Percentiles rank a stretch among this genome's conserved stretches.
phyloP scores from a whole-genome alignment of 2,888 invertebrate genomes.

The Caenorhabditis zanzibari region DNA sequence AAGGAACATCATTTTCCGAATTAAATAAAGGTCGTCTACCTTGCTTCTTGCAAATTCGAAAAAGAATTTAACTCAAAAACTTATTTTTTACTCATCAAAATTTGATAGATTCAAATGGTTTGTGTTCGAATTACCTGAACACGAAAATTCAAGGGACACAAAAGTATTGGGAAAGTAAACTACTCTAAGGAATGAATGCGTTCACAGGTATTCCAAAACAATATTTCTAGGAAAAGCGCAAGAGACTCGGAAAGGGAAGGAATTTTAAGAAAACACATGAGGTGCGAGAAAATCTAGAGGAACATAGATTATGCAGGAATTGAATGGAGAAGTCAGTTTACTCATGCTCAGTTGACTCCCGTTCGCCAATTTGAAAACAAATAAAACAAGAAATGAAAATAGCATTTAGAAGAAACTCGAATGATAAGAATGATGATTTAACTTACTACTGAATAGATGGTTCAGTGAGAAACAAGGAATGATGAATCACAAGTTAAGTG shows the following conservation, averaged over 20 bases:
- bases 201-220: conserved; percentile 31
- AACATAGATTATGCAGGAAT: conserved; percentile 34
- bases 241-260: neutral
- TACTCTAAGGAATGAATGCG: conserved; percentile 9
- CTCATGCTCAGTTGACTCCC: neutral
- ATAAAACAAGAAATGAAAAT: conserved; percentile 39
- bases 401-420: neutral
- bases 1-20: neutral
- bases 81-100: conserved; percentile 10
- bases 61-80: conserved; percentile 1
- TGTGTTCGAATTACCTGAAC: neutral
- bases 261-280: neutral
- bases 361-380: neutral
- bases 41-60: neutral
- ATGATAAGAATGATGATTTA: conserved; percentile 1
- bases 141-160: neutral
- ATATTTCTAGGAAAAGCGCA: conserved; percentile 2
- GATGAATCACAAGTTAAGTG: conserved; percentile 23
- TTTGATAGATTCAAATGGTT: neutral
- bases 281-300: neutral
- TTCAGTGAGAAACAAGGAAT: conserved; percentile 7
- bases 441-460: neutral
- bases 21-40: neutral
- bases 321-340: neutral
- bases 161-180: neutral